Conservation (phyloP, 2,797 vertebrate genomes). For the Pantherophis vulpinus region DNA sequence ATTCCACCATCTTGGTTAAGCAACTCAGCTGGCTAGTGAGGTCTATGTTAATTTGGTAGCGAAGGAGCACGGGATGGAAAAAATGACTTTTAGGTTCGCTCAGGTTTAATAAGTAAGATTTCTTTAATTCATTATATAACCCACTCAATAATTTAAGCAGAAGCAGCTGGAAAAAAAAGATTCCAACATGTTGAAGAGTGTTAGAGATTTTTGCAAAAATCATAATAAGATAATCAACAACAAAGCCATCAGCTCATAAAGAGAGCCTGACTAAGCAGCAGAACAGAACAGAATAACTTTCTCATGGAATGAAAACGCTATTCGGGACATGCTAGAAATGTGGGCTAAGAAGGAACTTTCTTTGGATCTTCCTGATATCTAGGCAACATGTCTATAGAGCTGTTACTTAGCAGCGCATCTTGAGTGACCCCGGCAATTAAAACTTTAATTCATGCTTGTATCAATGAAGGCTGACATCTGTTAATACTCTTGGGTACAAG, state of each 20-base stretch:
- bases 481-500: not conserved
- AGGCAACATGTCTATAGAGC: not conserved
- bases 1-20: not conserved
- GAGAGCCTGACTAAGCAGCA: not conserved
- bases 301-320: not conserved
- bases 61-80: not conserved
- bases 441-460: not conserved
- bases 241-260: not conserved
- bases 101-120: not conserved
- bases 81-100: no score
- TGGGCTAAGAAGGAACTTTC: not conserved
- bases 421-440: not conserved
- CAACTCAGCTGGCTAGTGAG: not conserved
- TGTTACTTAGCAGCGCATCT: not conserved
- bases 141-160: not conserved
- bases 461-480: not conserved
- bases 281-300: not conserved
- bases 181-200: not conserved
- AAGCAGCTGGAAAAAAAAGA: not conserved
- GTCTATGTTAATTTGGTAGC: not conserved
- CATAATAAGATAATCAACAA: not conserved
- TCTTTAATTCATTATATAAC: not conserved
- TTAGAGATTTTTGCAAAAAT: not conserved
- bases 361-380: not conserved
- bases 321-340: not conserved